Base-by-base conservation (phyloP, 2,797 vertebrate genomes). In the Rhinatrema bivittatum region DNA sequence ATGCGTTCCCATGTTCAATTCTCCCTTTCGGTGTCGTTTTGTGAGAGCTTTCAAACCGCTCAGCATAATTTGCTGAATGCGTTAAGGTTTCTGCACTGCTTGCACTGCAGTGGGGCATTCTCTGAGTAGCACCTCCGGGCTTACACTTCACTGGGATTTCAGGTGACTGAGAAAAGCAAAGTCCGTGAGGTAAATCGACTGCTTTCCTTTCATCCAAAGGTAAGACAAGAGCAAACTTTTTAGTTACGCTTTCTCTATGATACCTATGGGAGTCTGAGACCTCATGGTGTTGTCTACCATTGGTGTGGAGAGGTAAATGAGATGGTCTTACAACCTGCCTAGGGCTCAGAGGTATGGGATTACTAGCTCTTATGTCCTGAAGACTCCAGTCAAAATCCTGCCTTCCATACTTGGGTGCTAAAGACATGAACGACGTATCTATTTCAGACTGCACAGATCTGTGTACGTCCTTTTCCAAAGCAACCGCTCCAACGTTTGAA, bases 61-160 rank as follows among this genome's bases (percentile, higher is more conserved):
- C 77, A 3, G 59, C 16, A 9, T 65, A 65, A 60, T 43, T 7
- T 16, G 57, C 55, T 0, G 27, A 26, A 48, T 53, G 17, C 7
- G 56, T 58, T 7, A 25, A 9, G 16, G 59, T 21, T 54, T 70
- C 68, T 9, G 42, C n/a, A 16, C 7, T 12, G 28, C 58, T 31
- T 3, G 18, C 35, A 35, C 51, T 54, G 8, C 76, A 47, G 33
- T 78, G 79, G 5, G 81, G 72, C 24, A 65, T 10, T 4, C 78
- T 82, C 42, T 85, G 85, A 29, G 74, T 72, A 2, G 82, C 55
- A 18, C 63, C 68, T 3, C 68, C 42, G 4, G 78, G 62, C 48
- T 74, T 86, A 65, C 60, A 58, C 54, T 74, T 74, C 36, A 57
- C 10, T 1, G 54, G 54, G 56, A 68, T 76, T 43, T 72, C 80